A percentile compares a stretch with the other conserved stretches of the same genome.
These are phyloP conservation scores for Lanistes nyassanus DNA, from an alignment of 1,140 invertebrate species.

Conservation along the genomic window DNA sequence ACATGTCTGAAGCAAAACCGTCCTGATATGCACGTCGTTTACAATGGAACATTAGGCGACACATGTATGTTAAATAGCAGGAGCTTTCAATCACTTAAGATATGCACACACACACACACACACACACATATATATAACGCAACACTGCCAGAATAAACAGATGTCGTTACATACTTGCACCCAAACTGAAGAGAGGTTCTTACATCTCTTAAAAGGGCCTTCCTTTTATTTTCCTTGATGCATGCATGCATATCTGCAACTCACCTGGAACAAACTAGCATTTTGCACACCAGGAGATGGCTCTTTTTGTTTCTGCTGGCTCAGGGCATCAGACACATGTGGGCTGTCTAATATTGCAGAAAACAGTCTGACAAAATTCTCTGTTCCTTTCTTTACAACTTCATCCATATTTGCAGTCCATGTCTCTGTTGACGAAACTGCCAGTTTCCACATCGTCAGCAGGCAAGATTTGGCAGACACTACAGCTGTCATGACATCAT, in stretches of 20 bases:
- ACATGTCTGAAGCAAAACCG: no score
- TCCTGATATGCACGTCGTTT: no score
- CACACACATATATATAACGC: no score
- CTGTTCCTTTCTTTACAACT: conserved; percentile 43
- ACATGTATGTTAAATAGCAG: no score
- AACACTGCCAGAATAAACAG: no score
- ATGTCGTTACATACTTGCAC: no score
- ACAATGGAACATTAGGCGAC: no score
- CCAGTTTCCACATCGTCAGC: conserved; percentile 59
- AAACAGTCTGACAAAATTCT: conserved; percentile 58
- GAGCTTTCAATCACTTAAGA: no score
- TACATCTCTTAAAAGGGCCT: no score
- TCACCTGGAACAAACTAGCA: conserved; percentile 47
- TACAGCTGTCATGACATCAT: conserved; percentile 38
- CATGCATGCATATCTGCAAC: background rate
- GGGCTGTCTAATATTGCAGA: conserved; percentile 52
- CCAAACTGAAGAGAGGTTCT: no score
- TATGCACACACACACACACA: no score
- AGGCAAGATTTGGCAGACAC: conserved; percentile 40
- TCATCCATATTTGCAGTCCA: conserved; percentile 59
- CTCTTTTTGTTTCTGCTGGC: conserved; percentile 32
- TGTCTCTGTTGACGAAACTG: conserved; percentile 47
- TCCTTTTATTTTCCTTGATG: no score
- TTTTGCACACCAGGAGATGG: conserved; percentile 43
- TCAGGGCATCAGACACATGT: conserved; percentile 33